Evolutionary conservation across 1,140 invertebrate genomes (phyloP).

Genomic region (Drosophila melanica): DNA sequence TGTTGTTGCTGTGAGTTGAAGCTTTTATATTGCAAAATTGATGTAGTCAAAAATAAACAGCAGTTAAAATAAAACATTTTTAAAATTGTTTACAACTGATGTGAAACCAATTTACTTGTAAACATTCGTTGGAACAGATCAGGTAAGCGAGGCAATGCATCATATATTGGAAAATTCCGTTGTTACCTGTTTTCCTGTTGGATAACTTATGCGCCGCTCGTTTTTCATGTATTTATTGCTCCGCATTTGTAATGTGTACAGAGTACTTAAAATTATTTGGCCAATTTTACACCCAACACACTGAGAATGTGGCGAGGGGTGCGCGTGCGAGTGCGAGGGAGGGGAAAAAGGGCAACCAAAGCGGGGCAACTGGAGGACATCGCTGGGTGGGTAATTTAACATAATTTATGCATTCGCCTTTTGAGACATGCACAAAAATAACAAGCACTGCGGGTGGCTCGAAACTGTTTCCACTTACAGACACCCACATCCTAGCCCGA

Average conservation of each 20-base stretch:
- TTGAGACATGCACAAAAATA: conserved; percentile 63
- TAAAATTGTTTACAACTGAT: neutral
- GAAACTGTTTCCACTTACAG: conserved; percentile 30
- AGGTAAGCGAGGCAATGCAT: neutral
- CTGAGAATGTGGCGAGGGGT: neutral
- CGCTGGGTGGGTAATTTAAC: conserved; percentile 59
- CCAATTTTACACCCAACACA: conserved; percentile 61
- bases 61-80: neutral
- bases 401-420: conserved; percentile 77
- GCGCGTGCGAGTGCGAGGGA: too few species aligned
- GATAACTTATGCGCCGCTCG: conserved; percentile 1
- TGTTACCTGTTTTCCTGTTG: neutral
- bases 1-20: conserved; percentile 21
- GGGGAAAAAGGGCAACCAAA: neutral
- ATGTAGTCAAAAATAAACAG: conserved; percentile 3
- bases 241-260: neutral
- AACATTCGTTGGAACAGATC: neutral
- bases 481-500: neutral
- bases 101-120: neutral
- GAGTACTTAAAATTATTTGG: conserved; percentile 64
- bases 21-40: conserved; percentile 12
- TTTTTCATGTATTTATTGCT: conserved; percentile 70
- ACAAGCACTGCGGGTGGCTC: conserved; percentile 36
- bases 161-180: neutral
- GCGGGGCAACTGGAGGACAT: conserved; percentile 9